Evolutionary conservation across 2,113 vertebrate species (phyloP), one percentile per base, ranked within the genome.

Genomic region (Pseudorectes ferrugineus): DNA sequence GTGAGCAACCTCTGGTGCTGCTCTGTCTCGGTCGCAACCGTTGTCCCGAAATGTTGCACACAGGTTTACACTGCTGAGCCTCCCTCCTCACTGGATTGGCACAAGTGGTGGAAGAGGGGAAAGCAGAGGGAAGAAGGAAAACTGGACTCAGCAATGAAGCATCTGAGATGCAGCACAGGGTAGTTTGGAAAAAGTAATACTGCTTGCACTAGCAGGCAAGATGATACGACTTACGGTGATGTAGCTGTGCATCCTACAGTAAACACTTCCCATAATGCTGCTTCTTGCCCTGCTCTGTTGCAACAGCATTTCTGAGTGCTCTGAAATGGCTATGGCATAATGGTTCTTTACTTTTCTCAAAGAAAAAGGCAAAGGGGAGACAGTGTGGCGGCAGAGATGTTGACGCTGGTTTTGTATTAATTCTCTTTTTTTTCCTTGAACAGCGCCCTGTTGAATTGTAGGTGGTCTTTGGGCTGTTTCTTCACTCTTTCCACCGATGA

Each of bases 1-100:
- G 43, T 1, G 4, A 58, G 35, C 52, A 81, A 38, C 35, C 36
- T 42, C 45, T 38, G 33, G 33, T 2, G 1, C 46, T 43, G 58
- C 36, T 68, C n/a, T 76, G 68, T 49, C n/a, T 36, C 0, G 0
- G 3, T 36, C 0, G 0, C 59, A 49, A 0, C 51, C 0, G 0
- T 13, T 31, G 43, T 38, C 51, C 59, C 42, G n/a, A 19, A 68
- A 20, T 6, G 23, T 10, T 62, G 33, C 45, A 5, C 0, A 0
- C 36, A 24, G 58, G 33, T 49, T 78, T 51, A 10, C 26, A 5
- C 26, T 48, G 71, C 61, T 59, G 48, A 82, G 43, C n/a, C 10
- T 46, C 18, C 25, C n/a, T 66, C 19, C 1, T 8, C 38, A 3
- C n/a, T 42, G 43, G 21, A 2, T 54, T 65, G 67, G 52, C 23